Conservation (phyloP, 2,888 invertebrate genomes). For the Ormia ochracea region DNA sequence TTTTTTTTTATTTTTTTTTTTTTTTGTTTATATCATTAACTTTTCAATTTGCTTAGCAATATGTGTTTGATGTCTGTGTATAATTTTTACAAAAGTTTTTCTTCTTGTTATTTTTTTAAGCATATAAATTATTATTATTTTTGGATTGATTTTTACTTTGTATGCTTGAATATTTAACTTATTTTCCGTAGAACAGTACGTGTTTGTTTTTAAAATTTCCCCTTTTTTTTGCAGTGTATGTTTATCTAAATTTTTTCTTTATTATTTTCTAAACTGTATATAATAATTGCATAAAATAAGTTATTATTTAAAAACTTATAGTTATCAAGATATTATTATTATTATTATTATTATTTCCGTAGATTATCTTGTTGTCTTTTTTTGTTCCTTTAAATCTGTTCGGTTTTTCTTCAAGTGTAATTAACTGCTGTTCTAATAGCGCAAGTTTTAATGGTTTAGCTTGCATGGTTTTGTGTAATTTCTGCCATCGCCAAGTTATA, state of each 20-base stretch:
- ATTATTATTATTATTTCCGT: conserved; percentile 14
- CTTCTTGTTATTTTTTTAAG: conserved; percentile 42
- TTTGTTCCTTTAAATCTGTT: background rate
- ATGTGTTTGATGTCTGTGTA: too few species aligned
- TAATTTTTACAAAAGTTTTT: conserved; percentile 54
- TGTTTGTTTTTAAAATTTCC: conserved; percentile 20
- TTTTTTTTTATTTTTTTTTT: conserved; percentile 22
- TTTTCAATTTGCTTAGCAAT: conserved; percentile 58
- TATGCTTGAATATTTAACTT: conserved; percentile 6
- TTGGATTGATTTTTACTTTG: conserved; percentile 14
- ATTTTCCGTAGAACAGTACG: background rate
- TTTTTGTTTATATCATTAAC: conserved; percentile 47
- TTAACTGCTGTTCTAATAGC: conserved; percentile 13
- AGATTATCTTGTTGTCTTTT: background rate
- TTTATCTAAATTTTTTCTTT: conserved; percentile 56
- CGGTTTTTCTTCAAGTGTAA: conserved; percentile 26
- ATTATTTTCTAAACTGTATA: conserved; percentile 54
- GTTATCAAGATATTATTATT: conserved; percentile 10
- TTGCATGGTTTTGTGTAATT: background rate
- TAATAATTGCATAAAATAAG: conserved; percentile 57
- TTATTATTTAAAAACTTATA: conserved; percentile 45
- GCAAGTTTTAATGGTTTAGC: background rate
- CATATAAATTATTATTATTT: conserved; percentile 16
- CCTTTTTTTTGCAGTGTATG: conserved; percentile 51
- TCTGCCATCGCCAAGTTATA: conserved; percentile 6